Evolutionary conservation across 2,113 vertebrate species (phyloP), one percentile per base, ranked within the genome.

Genomic region (Colaptes auratus): DNA sequence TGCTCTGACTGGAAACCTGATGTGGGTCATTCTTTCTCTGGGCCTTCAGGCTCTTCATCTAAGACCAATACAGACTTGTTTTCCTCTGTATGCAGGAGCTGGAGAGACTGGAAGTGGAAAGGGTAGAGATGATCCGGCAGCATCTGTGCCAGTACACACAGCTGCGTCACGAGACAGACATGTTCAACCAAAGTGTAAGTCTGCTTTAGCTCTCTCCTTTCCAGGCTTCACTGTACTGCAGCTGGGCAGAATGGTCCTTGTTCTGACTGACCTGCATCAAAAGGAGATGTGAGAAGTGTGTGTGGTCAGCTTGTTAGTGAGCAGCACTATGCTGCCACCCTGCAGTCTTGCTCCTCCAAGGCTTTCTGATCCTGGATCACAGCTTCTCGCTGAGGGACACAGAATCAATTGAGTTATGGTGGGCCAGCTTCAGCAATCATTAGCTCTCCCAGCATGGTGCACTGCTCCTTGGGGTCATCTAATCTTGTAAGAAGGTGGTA

Each of bases 141-240:
- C 99, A 99, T 4, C 98, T 99, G 76, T 98, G 99, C 96, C 99
- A 99, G 93, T 99, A 99, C 92, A 99, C 99, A 3, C 99, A 99
- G 79, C 98, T 99, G 50, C 98, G 99, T 44, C 99, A 99, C 1
- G 99, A 99, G 97, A 99, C 99, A 1, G 99, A 99, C 97, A 99
- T 99, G 99, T 99, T 99, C 98, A 99, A 99, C 98, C 99, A 99
- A 98, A 99, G 99, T 27, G 99, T 99, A 94, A 99, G 99, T 98
- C 23, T 39, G 31, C 64, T 82, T 7, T 71, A 8, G 31, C 9
- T 74, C 2, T 0, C 2, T 46, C 52, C 23, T 56, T 59, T 39
- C 42, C 50, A 63, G 5, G 44, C 36, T 30, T 53, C 24, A 7
- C 24, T 84, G 76, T 35, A 10, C 58, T 79, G 63, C 42, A 85